Percentiles rank a stretch among this genome's conserved stretches.
Conservation (phyloP, 2,113 vertebrate genomes). For the Oreochromis tanganicae region DNA sequence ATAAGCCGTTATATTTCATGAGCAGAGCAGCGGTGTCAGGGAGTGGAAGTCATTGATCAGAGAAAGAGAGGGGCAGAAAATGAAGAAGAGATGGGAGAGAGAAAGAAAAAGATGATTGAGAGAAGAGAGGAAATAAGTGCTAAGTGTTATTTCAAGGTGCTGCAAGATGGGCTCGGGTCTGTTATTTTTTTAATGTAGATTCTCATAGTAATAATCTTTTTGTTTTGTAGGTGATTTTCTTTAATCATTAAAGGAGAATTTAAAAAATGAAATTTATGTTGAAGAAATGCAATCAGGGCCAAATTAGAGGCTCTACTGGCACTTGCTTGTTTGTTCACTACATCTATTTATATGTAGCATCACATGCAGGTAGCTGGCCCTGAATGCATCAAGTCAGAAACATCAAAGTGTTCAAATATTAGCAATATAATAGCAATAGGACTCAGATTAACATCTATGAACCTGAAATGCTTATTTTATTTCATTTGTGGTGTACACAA, state of each 20-base stretch:
- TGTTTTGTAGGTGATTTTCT: neutral
- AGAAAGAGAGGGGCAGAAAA: constrained; percentile 4
- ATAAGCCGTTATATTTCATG: constrained; percentile 71
- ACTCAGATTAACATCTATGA: neutral
- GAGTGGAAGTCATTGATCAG: constrained; percentile 61
- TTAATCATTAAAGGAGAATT: neutral
- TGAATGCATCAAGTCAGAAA: neutral
- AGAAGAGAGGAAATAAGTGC: neutral
- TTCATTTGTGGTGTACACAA: neutral
- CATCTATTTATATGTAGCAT: neutral
- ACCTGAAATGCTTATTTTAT: neutral
- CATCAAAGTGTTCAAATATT: neutral
- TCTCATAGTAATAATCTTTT: neutral
- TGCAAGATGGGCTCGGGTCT: neutral
- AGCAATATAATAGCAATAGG: neutral
- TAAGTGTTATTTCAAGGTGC: constrained; percentile 8
- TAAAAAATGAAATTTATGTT: neutral
- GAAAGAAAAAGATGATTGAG: neutral
- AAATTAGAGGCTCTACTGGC: neutral
- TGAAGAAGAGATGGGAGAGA: neutral
- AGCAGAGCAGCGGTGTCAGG: constrained; percentile 58
- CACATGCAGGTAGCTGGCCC: neutral
- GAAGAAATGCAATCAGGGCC: neutral
- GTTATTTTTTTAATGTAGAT: neutral
- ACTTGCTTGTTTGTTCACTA: neutral